Base-by-base conservation (phyloP, 2,888 invertebrate species). In the Clitarchus hookeri region DNA sequence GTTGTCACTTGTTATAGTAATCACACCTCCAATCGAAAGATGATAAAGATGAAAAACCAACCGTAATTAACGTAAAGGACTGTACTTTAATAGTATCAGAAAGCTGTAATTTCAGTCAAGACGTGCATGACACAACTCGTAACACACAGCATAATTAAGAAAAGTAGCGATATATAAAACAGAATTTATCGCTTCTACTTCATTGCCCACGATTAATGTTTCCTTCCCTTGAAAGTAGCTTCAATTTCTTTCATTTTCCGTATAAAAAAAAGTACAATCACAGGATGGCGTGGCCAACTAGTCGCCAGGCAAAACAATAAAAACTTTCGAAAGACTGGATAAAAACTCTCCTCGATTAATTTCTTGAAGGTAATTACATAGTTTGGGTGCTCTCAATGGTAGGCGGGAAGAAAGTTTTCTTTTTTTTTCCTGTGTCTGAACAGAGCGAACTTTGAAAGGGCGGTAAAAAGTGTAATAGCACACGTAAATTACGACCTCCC, bases 341-440 rank as follows among this genome's bases (percentile, higher is more conserved):
- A 65, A 65, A n/a, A 65, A 65, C 65, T 65, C 65, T 65, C 65
- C 65, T 65, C 65, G 65, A 65, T 65, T 65, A 65, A 65, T 65
- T 65, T 65, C 65, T 65, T 65, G 65, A 65, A 65, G 65, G 65
- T n/a, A 65, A 65, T 65, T 65, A 65, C 65, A 65, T 65, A 65
- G 65, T 65, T 65, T 23, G 23, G 65, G 65, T 65, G 19, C 65
- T 65, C 65, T 65, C 65, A 65, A 65, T n/a, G 65, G 65, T 65
- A 65, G 23, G 65, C 65, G n/a, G 65, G n/a, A 65, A 65, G 65
- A 65, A 65, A 65, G 65, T 65, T 65, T 23, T 23, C n/a, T 23
- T 65, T 65, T 65, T 65, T 65, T 65, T 65, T 8, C 6, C 65
- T 65, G 36, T 36, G 36, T 36, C 36, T 65, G 65, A 65, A 19